A percentile compares a stretch with the other conserved stretches of the same genome.
Evolutionary conservation across 2,797 vertebrate genomes (phyloP).

Genomic region (Echiichthys vipera): DNA sequence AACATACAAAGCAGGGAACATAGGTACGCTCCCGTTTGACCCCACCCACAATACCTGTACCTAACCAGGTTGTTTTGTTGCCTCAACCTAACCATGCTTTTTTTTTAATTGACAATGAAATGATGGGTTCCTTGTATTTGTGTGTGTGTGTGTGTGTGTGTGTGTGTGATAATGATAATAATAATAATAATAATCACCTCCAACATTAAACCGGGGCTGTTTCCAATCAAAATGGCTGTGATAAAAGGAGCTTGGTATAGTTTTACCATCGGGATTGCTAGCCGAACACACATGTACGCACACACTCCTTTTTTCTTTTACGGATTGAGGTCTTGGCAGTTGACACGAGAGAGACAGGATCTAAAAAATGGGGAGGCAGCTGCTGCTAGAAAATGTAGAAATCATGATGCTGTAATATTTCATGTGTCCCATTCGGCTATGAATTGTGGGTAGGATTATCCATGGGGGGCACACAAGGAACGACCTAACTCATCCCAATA

Average conservation of each 20-base stretch:
- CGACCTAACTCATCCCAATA: constrained; percentile 15
- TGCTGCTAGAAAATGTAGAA: constrained; percentile 19
- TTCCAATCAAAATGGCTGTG: neutral
- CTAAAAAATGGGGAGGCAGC: neutral
- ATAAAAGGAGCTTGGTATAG: neutral
- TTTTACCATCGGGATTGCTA: neutral
- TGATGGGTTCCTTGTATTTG: too few relatives aligned
- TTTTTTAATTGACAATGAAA: too few relatives aligned
- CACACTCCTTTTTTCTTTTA: neutral
- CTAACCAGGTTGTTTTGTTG: too few relatives aligned
- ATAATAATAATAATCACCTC: neutral
- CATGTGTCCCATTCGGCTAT: constrained; percentile 30
- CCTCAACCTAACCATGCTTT: too few relatives aligned
- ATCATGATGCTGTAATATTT: constrained; percentile 28
- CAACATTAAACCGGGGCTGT: constrained; percentile 6
- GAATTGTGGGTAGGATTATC: constrained; percentile 41
- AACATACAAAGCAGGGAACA: too few relatives aligned
- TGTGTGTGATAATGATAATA: neutral
- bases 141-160: neutral
- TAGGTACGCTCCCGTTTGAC: too few relatives aligned
- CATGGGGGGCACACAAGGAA: constrained; percentile 5
- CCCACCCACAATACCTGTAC: too few relatives aligned
- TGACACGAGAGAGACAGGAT: neutral
- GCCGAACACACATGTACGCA: neutral
- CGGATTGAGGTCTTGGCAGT: constrained; percentile 6